phyloP scores from a whole-genome alignment of 2,888 invertebrate genomes.

The Hirtodrosophila duncani region DNA sequence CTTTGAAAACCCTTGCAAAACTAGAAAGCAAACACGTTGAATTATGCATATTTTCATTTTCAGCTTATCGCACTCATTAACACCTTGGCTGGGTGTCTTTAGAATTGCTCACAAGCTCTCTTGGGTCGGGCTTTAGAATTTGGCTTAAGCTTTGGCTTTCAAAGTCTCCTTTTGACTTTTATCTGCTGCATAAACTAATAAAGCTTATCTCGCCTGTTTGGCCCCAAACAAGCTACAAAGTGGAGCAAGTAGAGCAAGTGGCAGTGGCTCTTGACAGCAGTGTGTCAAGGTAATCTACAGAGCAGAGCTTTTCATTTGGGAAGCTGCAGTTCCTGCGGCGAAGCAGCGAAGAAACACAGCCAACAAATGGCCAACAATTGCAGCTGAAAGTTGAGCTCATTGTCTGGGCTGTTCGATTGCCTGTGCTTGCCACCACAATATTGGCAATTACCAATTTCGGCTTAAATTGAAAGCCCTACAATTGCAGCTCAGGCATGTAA shows the following conservation, averaged over 20 bases:
- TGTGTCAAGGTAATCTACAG: slow-evolving; percentile 49
- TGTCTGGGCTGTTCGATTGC: slow-evolving; percentile 17
- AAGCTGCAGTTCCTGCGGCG: no score
- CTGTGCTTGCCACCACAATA: slow-evolving; percentile 22
- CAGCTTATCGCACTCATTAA: slow-evolving; percentile 69
- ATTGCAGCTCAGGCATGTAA: slow-evolving; percentile 60
- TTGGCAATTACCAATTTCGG: slow-evolving; percentile 63
- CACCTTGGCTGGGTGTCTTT: slow-evolving; percentile 29
- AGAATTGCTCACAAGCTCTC: not conserved
- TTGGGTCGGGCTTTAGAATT: slow-evolving; percentile 39
- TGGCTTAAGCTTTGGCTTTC: slow-evolving; percentile 23
- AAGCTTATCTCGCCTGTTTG: slow-evolving; percentile 56
- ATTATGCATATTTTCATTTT: slow-evolving; percentile 68
- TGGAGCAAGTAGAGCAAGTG: slow-evolving; percentile 25
- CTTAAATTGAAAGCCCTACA: slow-evolving; percentile 68
- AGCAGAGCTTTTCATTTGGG: no score
- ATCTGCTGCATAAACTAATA: slow-evolving; percentile 60
- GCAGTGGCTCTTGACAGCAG: slow-evolving; percentile 13
- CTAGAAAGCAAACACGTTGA: slow-evolving; percentile 56
- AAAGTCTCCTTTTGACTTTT: slow-evolving; percentile 16
- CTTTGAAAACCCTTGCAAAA: no score
- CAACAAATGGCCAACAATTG: slow-evolving; percentile 17
- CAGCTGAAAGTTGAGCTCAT: slow-evolving; percentile 12
- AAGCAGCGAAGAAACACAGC: not conserved
- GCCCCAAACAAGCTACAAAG: slow-evolving; percentile 15